Evolutionary conservation across 2,888 invertebrate species (phyloP), one percentile per base, ranked within the genome.

Genomic region (Parthenolecanium corni): DNA sequence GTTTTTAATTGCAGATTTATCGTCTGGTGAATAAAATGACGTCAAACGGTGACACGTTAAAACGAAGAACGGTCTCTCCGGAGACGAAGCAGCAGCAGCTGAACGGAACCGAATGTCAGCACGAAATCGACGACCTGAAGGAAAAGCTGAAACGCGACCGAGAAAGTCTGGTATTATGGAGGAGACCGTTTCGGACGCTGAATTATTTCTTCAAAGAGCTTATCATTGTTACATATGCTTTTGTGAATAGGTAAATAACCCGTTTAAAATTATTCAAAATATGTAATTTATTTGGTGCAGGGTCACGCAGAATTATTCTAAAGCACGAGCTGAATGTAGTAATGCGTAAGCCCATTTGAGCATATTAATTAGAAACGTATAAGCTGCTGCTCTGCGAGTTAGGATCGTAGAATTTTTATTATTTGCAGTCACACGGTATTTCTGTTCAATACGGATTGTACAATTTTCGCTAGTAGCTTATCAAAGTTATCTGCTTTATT

Each of bases 181-280:
- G 84, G 71, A 80, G 81, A 70, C 92, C 93, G 9, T 69, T 90
- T 66, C 80, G 78, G 70, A 91, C 91, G 2, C 71, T 88, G 65
- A 83, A 86, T 72, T 92, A 88, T 76, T 89, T 86, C 76, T 74
- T 80, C 70, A 79, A 81, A 71, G 91, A 93, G 78, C 62, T 65
- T 58, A 57, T 62, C 36, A 42, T 36, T 38, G 49, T 66, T 49
- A 53, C 62, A 53, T 61, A 61, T 61, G 51, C 58, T 16, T 65
- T 65, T 64, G 54, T 40, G 40, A 51, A 61, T 54, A 67, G 62
- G 67, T 64, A 64, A 56, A 62, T 25, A 11, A 62, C 56, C 36
- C 44, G n/a, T 53, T 56, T 42, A 44, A 49, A 63, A 12, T 40
- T 40, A 2, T n/a, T 2, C 40, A n/a, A 40, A 12, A 40, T 40